Evolutionary conservation across 2,797 vertebrate species (phyloP).

Genomic region (Sebastes cheni): DNA sequence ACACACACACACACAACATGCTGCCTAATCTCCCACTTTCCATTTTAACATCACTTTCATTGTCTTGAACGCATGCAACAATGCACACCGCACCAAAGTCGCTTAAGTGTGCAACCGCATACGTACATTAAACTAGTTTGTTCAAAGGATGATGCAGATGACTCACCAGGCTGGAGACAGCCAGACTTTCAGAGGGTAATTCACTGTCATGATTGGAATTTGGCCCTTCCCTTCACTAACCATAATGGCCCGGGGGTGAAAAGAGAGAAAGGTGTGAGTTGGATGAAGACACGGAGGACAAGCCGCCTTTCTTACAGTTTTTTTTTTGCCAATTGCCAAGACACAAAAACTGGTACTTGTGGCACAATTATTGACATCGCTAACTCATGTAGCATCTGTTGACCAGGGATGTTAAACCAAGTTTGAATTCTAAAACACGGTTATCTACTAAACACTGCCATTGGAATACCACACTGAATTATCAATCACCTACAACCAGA

Average conservation of each 20-base stretch:
- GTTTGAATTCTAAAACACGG: no score
- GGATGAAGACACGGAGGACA: neutral
- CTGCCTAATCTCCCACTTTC: neutral
- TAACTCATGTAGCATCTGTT: neutral
- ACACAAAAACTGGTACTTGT: neutral
- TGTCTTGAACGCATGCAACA: neutral
- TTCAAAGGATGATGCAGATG: slow-evolving; percentile 22
- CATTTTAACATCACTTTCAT: slow-evolving; percentile 11
- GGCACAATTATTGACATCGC: neutral
- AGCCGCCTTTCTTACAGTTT: neutral
- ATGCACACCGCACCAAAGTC: neutral
- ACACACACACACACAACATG: neutral
- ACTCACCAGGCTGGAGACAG: slow-evolving; percentile 55
- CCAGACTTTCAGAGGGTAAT: slow-evolving; percentile 38
- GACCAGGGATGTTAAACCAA: neutral
- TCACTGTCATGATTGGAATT: slow-evolving; percentile 70
- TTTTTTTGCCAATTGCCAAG: neutral
- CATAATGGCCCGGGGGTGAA: slow-evolving; percentile 29
- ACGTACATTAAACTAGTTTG: slow-evolving; percentile 42
- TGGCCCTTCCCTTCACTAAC: slow-evolving; percentile 58
- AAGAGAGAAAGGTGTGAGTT: slow-evolving; percentile 31
- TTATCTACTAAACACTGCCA: no score
- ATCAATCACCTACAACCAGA: no score
- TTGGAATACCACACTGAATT: no score
- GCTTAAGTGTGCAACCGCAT: neutral